Evolutionary conservation across 2,113 vertebrate species (phyloP).

Genomic region (Microcebus murinus): DNA sequence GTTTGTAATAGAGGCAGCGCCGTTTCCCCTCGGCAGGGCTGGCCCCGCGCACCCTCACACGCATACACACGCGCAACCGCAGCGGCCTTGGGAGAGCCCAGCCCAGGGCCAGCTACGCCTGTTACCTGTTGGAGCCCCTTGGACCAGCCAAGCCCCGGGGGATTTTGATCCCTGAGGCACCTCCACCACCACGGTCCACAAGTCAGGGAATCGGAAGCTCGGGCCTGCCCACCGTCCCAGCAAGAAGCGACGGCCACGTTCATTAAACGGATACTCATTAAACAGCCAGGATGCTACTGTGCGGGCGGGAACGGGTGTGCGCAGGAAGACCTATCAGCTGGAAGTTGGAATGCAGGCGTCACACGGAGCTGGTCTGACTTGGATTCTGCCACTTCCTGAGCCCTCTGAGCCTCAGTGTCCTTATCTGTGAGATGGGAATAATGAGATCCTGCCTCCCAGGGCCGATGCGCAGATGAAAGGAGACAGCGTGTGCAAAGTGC

Average conservation of each 20-base stretch:
- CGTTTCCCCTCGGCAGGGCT: not conserved
- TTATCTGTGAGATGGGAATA: not conserved
- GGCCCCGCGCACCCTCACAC: not conserved
- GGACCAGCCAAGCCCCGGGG: not conserved
- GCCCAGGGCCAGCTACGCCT: not conserved
- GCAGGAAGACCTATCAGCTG: not conserved
- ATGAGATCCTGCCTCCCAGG: not conserved
- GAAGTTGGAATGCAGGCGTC: not conserved
- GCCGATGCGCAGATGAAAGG: not conserved
- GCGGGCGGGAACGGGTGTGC: not conserved
- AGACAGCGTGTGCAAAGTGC: rapidly evolving
- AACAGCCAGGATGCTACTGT: not conserved
- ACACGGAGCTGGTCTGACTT: not conserved
- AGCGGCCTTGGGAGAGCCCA: not conserved
- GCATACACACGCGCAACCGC: not conserved
- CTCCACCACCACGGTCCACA: not conserved
- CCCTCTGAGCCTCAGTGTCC: not conserved
- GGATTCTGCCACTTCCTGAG: not conserved
- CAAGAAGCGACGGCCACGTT: not conserved
- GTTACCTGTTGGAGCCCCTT: not conserved
- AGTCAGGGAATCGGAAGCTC: not conserved
- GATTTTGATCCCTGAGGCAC: not conserved
- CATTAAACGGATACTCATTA: rapidly evolving
- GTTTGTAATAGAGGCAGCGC: not conserved
- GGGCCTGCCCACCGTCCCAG: not conserved